Evolutionary conservation across 1,140 invertebrate genomes (phyloP).

Genomic region (Euwallacea fornicatus): DNA sequence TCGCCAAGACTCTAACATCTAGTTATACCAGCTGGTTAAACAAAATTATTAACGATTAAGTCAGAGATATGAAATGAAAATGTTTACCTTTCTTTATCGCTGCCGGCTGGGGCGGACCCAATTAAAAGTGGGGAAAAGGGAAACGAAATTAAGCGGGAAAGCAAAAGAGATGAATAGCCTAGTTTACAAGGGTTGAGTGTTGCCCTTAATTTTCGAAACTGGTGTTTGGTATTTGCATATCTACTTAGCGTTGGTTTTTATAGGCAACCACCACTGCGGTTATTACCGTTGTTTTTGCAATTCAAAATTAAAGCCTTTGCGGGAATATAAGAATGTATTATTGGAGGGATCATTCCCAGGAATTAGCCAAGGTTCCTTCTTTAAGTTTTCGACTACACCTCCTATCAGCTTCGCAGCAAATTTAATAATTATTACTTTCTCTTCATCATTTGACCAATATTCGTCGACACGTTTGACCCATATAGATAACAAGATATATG

Average conservation of each 20-base stretch:
- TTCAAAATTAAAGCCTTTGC: background rate
- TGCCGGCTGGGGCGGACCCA: slow-evolving; percentile 15
- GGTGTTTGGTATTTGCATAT: slow-evolving; percentile 19
- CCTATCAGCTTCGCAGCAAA: too few species aligned
- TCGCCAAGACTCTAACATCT: background rate
- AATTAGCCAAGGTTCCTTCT: too few species aligned
- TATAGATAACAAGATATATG: background rate
- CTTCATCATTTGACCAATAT: too few species aligned
- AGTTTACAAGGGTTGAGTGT: slow-evolving; percentile 20
- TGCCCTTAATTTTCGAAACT: slow-evolving; percentile 14
- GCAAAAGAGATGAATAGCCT: slow-evolving; percentile 16
- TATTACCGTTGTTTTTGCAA: background rate
- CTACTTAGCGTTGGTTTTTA: background rate
- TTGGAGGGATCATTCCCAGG: too few species aligned
- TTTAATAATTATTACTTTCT: too few species aligned
- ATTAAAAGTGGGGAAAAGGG: slow-evolving; percentile 21
- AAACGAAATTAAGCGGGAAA: slow-evolving; percentile 23
- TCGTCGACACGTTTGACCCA: too few species aligned
- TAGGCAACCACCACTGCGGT: background rate
- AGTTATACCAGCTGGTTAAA: slow-evolving; percentile 11
- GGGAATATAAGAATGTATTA: background rate
- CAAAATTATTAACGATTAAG: slow-evolving; percentile 12
- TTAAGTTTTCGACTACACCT: too few species aligned
- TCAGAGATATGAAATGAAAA: slow-evolving; percentile 19
- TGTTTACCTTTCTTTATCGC: slow-evolving; percentile 20